Evolutionary conservation across 2,888 invertebrate species (phyloP), one percentile per base, ranked within the genome.

Genomic region (Ennomos erosarius): DNA sequence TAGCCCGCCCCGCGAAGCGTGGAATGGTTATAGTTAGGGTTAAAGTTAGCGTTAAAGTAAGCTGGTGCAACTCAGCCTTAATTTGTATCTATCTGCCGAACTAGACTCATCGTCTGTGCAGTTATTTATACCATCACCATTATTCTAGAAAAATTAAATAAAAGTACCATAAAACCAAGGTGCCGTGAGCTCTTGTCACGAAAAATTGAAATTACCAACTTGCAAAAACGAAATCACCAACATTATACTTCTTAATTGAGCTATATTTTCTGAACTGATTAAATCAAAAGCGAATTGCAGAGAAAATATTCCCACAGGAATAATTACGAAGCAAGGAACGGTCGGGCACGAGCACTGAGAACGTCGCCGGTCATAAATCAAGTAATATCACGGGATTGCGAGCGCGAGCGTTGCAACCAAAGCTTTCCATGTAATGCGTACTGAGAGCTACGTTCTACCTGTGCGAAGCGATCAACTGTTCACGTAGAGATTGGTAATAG

Each of bases 361-460:
- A 59, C 54, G 54, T 59, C 59, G 40, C 43, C 44, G 5, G 48
- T 40, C 37, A 45, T 59, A 59, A 59, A 59, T 59, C 59, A 54
- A 33, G 9, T 34, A 38, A 11, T 45, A 40, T 54, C 59, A 54
- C 49, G 59, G 38, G 40, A 57, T 34, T 50, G 52, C 58, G 52
- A 47, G 57, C 51, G 48, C 48, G 38, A 36, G 55, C 42, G 58
- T 34, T 53, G 58, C 53, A 53, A 47, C 44, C 39, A 45, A 38
- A 36, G 36, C 11, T 11, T 26, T 53, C 36, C 11, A 40, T 52
- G 47, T 51, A 47, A 47, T 16, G 42, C 39, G 33, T 52, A 43
- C 36, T 43, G 10, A 8, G 33, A 40, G 33, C 42, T 10, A n/a
- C 33, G 40, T 42, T 35, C 50, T 12, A 35, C 33, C 35, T 8